Evolutionary conservation across 2,797 vertebrate genomes (phyloP), one percentile per base, ranked within the genome.

Genomic region (Borostomias antarcticus): DNA sequence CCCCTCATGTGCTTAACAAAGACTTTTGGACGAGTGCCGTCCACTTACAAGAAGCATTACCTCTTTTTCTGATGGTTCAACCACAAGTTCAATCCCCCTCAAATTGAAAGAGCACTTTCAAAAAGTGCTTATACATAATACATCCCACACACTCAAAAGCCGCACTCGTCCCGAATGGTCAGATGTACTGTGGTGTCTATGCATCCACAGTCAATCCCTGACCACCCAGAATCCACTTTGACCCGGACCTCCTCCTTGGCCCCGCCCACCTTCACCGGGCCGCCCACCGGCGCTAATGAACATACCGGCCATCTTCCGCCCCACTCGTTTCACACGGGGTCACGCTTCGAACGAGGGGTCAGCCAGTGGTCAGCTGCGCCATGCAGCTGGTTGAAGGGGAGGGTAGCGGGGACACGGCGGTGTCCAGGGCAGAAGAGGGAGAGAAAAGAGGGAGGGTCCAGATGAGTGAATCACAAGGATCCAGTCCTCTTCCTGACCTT

Each of bases 91-190:
- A n/a, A 30, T 25, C 61, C 57, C 70, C 74, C 72, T 76, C 75
- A 82, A 87, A 75, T 73, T 75, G 58, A 73, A 74, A 87, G 81
- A 81, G 79, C 83, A 78, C 76, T 82, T 85, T 43, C 76, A 74
- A 71, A 82, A 82, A 75, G 78, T 77, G 73, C 80, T 80, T 76
- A 65, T 73, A 76, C 70, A 64, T 84, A 79, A 84, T 84, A 69
- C 52, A 84, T 85, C 57, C 61, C 68, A 56, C 54, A 29, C 62
- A 11, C 69, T 68, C 60, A 40, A 67, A 47, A 70, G 52, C 74
- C 70, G 48, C 66, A 0, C 64, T 76, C 30, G 26, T 67, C 74
- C 47, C 37, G 54, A 57, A 54, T 51, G 52, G 65, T 63, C 32
- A 50, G 23, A 21, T 64, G n/a, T 45, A 35, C 60, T n/a, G n/a